Evolutionary conservation across 1,140 invertebrate genomes (phyloP).

Genomic region (Pachypsylla venusta): DNA sequence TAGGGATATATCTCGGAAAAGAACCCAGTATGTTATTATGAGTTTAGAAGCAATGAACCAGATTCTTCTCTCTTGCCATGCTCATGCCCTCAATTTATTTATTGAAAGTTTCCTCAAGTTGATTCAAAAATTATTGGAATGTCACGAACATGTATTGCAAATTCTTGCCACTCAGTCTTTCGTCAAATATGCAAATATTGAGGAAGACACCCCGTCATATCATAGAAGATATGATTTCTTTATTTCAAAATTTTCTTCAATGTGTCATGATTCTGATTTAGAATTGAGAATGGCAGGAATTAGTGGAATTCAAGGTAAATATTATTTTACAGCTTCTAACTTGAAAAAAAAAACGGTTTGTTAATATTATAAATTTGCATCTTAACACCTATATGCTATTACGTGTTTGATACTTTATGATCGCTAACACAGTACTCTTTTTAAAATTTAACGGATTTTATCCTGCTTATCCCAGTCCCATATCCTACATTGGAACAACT

Average conservation of each 20-base stretch:
- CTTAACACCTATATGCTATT: too few species aligned
- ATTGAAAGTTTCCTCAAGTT: conserved; percentile 97
- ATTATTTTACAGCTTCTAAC: too few species aligned
- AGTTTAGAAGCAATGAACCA: conserved; percentile 98
- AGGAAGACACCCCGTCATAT: conserved; percentile 97
- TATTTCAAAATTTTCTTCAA: conserved; percentile 94
- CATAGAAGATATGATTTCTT: conserved; percentile 98
- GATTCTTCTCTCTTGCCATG: conserved; percentile 81
- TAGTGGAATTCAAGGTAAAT: conserved; percentile 38
- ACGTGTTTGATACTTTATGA: too few species aligned
- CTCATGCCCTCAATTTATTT: conserved; percentile 90
- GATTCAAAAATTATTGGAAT: conserved; percentile 94
- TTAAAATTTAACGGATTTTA: too few species aligned
- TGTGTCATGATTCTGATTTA: conserved; percentile 73
- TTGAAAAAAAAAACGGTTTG: too few species aligned
- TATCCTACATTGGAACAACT: too few species aligned
- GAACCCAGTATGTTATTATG: conserved; percentile 39
- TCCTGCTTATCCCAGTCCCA: too few species aligned
- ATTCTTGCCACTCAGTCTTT: conserved; percentile 90
- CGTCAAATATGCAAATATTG: conserved; percentile 96
- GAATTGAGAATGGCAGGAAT: conserved; percentile 71
- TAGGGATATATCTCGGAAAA: conserved; percentile 75
- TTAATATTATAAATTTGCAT: too few species aligned
- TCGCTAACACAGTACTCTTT: too few species aligned
- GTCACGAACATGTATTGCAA: conserved; percentile 84